These are phyloP conservation scores for Oreortyx pictus DNA, from an alignment of 2,797 vertebrate species.

Conservation along the genomic window DNA sequence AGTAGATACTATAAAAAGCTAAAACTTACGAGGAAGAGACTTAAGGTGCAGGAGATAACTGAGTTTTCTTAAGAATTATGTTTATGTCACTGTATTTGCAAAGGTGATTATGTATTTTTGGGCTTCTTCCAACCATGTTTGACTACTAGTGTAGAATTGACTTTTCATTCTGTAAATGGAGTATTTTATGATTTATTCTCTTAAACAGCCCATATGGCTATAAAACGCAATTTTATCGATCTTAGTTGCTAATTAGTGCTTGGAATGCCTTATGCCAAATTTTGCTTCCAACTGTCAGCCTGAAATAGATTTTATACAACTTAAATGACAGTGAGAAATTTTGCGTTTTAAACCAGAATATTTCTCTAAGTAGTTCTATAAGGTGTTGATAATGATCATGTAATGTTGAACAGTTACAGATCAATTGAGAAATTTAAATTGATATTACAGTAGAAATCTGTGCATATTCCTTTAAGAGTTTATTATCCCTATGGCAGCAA, in stretches of 20 bases:
- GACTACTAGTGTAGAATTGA: background rate
- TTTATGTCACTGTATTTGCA: background rate
- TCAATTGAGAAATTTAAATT: background rate
- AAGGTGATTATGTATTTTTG: background rate
- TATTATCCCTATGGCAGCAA: background rate
- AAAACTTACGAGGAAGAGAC: background rate
- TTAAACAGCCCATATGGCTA: background rate
- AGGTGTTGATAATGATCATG: background rate
- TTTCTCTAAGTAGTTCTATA: background rate
- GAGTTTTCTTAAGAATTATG: background rate
- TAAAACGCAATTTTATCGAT: background rate
- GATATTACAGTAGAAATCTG: background rate
- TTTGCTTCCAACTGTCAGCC: background rate
- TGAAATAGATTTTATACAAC: background rate
- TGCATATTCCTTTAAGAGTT: conserved; percentile 4
- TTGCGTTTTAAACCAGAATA: background rate
- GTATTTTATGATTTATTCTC: background rate
- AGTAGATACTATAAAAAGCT: background rate
- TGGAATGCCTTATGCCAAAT: background rate
- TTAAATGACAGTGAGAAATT: background rate
- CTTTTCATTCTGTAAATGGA: background rate
- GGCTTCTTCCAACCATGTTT: background rate
- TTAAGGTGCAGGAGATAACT: background rate
- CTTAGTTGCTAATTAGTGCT: background rate
- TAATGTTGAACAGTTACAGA: background rate